Base-by-base conservation (phyloP, 2,113 vertebrate genomes). In the Bubalus kerabau region DNA sequence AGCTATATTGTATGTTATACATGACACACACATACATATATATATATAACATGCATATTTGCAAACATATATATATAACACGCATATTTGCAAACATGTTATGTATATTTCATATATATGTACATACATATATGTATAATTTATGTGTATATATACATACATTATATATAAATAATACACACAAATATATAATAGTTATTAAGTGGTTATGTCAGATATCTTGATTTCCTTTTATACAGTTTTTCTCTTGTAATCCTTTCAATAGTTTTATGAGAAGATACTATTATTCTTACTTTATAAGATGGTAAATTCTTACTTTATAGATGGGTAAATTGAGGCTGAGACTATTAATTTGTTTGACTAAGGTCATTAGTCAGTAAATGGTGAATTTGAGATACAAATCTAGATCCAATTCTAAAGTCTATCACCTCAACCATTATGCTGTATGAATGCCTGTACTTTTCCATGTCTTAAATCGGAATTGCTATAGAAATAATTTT, bases 381-480 rank as follows among this genome's bases (percentile, higher is more conserved):
- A 82, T 83, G 50, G n/a, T 83, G 87, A n/a, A 84, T 67, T n/a
- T 56, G 81, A 92, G 80, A 76, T 48, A 50, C 19, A 90, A 82
- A 90, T 94, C n/a, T 89, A 85, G 28, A 71, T 82, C 32, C 87
- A 88, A 64, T 82, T 92, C 84, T 95, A 86, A 92, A 92, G 40
- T 71, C 78, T 30, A 12, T 59, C 56, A 57, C 76, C 46, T 86
- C 48, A 85, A 60, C 30, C 43, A 24, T 81, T 78, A 92, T 71
- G 21, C 17, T 62, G 13, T 21, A 94, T 43, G 40, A 30, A 21
- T 59, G 40, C 12, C 24, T 40, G 7, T 43, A 91, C 30, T 87
- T 95, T 93, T 94, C 80, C 50, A n/a, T 60, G 40, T 71, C 40
- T 91, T 86, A 76, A 92, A 59, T n/a, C 48, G 81, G 81, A 96